phyloP scores from a whole-genome alignment of 2,888 invertebrate species.

The Busseola fusca region DNA sequence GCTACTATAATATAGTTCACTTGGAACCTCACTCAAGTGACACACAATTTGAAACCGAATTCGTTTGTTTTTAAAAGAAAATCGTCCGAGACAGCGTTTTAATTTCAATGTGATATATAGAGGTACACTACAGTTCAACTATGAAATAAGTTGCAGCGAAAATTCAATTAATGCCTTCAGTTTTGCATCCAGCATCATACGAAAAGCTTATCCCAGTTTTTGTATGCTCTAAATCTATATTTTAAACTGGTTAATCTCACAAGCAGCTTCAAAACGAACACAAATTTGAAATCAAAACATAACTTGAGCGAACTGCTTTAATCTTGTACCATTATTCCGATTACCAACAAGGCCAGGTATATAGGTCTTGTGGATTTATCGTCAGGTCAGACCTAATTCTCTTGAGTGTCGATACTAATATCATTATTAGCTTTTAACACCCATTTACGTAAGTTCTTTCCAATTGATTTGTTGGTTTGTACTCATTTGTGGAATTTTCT shows the following conservation, averaged over 20 bases:
- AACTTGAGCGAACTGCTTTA: constrained; percentile 8
- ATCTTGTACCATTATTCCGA: constrained; percentile 17
- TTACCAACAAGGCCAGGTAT: constrained; percentile 46
- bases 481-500: constrained; percentile 32
- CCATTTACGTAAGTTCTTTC: constrained; percentile 29
- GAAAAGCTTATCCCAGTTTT: not conserved
- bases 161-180: not conserved
- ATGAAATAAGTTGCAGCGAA: not conserved
- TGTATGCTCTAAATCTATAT: not conserved
- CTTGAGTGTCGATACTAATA: constrained; percentile 39
- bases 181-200: not conserved
- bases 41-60: not conserved
- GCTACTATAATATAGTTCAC: not conserved
- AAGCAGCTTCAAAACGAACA: constrained; percentile 2
- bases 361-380: constrained; percentile 58
- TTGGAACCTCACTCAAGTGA: not conserved
- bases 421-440: constrained; percentile 36
- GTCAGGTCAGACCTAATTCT: constrained; percentile 51
- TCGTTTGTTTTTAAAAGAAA: not conserved
- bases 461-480: constrained; percentile 34
- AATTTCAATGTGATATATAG: not conserved
- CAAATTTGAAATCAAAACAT: constrained; percentile 11
- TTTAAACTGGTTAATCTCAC: not conserved
- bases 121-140: no score
- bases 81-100: not conserved